phyloP scores from a whole-genome alignment of 2,888 invertebrate species.

The Laothoe populi region DNA sequence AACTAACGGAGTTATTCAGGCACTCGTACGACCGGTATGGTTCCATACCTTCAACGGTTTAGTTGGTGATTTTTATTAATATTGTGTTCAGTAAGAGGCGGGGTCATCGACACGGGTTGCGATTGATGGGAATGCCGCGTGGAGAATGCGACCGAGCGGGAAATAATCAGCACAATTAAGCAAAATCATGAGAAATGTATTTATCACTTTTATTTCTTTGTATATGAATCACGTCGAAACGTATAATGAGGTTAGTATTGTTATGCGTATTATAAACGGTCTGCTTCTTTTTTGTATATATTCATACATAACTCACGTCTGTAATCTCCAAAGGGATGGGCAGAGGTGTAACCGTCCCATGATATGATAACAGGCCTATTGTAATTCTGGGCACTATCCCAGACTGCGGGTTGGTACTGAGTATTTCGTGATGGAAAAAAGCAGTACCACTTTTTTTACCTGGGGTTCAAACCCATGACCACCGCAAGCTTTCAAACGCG shows the following conservation, averaged over 20 bases:
- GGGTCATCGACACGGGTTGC: slow-evolving; percentile 15
- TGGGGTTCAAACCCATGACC: no score
- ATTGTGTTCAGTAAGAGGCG: neutral
- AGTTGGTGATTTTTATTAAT: slow-evolving; percentile 23
- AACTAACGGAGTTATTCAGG: slow-evolving; percentile 9
- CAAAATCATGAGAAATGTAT: neutral
- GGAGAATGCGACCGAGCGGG: slow-evolving; percentile 17
- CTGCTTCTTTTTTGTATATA: no score
- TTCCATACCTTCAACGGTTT: slow-evolving; percentile 27
- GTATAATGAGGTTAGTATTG: neutral
- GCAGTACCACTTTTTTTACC: no score
- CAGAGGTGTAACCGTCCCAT: no score
- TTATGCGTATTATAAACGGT: neutral
- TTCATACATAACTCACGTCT: no score
- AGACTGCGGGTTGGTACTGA: no score
- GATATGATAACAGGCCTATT: no score
- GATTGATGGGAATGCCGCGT: slow-evolving; percentile 8
- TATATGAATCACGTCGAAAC: neutral
- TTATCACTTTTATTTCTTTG: neutral
- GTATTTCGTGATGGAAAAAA: no score
- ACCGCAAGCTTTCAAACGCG: no score
- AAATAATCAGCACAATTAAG: slow-evolving; percentile 16
- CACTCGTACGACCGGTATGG: slow-evolving; percentile 24
- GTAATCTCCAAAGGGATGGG: no score
- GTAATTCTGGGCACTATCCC: no score